Percentiles rank a stretch among this genome's conserved stretches.
Evolutionary conservation across 1,140 invertebrate genomes (phyloP).

Genomic region (Hyphantria cunea): DNA sequence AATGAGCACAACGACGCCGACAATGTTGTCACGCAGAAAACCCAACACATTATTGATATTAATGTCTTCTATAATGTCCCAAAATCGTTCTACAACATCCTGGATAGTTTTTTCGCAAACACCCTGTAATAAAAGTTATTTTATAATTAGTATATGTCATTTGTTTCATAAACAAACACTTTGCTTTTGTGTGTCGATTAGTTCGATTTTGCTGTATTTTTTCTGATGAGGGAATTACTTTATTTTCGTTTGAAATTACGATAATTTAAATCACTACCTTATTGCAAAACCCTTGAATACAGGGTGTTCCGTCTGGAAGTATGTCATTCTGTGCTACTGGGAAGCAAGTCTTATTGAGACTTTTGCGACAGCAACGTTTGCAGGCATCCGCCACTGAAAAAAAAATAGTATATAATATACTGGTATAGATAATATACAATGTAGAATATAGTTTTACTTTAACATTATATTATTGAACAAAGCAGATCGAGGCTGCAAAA

Average conservation of each 20-base stretch:
- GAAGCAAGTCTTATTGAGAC: constrained; percentile 94
- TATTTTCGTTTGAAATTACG: too few species aligned
- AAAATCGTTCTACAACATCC: constrained; percentile 96
- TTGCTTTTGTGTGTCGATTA: too few species aligned
- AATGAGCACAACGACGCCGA: constrained; percentile 92
- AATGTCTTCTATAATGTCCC: constrained; percentile 98
- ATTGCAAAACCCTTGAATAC: constrained; percentile 97
- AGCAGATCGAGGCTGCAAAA: too few species aligned
- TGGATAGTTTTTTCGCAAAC: constrained; percentile 96
- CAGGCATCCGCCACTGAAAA: constrained; percentile 87
- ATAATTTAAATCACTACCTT: constrained; percentile 83
- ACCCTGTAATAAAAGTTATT: constrained; percentile 83
- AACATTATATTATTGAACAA: background rate
- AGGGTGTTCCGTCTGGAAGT: constrained; percentile 96
- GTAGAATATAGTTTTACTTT: background rate
- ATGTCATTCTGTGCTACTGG: constrained; percentile 93
- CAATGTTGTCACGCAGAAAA: constrained; percentile 84
- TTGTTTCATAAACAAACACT: background rate
- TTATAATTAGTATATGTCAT: background rate
- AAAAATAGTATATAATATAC: too few species aligned
- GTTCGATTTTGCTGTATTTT: too few species aligned
- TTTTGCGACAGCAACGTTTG: constrained; percentile 94
- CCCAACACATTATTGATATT: constrained; percentile 95
- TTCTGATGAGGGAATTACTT: too few species aligned
- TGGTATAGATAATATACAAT: too few species aligned